Evolutionary conservation across 2,888 invertebrate species (phyloP), one percentile per base, ranked within the genome.

Genomic region (Athetis lepigone): DNA sequence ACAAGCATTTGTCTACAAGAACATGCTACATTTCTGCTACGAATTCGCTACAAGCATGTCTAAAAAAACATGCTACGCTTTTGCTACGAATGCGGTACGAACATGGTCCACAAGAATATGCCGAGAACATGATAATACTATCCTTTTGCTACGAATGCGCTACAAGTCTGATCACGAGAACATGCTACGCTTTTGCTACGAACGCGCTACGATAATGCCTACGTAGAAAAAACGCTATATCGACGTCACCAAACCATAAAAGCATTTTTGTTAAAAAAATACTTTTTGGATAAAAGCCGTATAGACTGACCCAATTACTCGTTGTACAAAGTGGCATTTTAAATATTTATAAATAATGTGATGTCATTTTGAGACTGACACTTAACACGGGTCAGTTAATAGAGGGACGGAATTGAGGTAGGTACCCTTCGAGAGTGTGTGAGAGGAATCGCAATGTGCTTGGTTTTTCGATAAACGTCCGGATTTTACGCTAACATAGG

Each of bases 331-430:
- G 69, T 72, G 57, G 46, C 42, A 60, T 72, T 72, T 76, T 75
- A 75, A 76, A 76, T 76, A 75, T 75, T 75, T 75, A 76, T 75
- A 72, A 62, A 69, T 72, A 69, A 72, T 69, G 63, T 65, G 52
- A 65, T 59, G 73, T 60, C 47, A 72, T 69, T 76, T 64, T 59
- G 50, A 57, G 54, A 71, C 56, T 76, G 77, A 72, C 72, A 72
- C 62, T 60, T 69, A 63, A 75, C 75, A 75, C 59, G 72, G 77
- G 75, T 72, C 79, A 78, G 66, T 75, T 78, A 77, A 72, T 78
- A 69, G 75, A 64, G 64, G 63, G 67, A 43, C 37, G 39, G 29
- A 56, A 60, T 59, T 51, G 66, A 63, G 67, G 62, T 70, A 62
- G 49, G 42, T 25, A 37, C 23, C 27, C 49, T 57, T 49, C 29